Conservation (phyloP, 2,113 vertebrate genomes). For the Calyptomena viridis region DNA sequence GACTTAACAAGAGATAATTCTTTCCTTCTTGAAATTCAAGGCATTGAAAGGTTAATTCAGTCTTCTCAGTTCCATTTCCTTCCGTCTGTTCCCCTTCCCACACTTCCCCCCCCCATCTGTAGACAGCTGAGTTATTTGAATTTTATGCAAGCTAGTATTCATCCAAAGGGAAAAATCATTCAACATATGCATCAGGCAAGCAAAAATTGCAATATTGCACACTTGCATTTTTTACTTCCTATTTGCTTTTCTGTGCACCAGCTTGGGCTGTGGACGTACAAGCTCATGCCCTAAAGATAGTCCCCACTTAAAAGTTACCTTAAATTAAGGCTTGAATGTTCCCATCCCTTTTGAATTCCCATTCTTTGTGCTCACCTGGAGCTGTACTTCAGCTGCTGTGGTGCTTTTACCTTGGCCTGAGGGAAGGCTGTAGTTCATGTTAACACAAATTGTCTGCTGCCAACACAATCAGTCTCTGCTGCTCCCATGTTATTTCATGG, state of each 20-base stretch:
- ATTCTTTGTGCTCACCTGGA: background rate
- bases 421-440: background rate
- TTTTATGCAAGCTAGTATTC: slow-evolving; percentile 52
- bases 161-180: slow-evolving; percentile 27
- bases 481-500: slow-evolving; percentile 53
- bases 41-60: slow-evolving; percentile 62
- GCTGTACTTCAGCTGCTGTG: background rate
- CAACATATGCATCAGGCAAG: background rate
- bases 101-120: slow-evolving; percentile 36
- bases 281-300: background rate
- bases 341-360: background rate
- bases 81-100: slow-evolving; percentile 67
- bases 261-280: background rate
- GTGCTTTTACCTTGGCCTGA: background rate
- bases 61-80: slow-evolving; percentile 68
- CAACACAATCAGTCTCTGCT: slow-evolving; percentile 38
- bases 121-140: slow-evolving; percentile 58
- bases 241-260: background rate
- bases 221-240: background rate
- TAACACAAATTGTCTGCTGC: slow-evolving; percentile 4
- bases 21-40: slow-evolving; percentile 59
- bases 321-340: background rate
- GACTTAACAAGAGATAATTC: slow-evolving; percentile 37
- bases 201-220: background rate
- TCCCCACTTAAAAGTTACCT: background rate